Evolutionary conservation across 2,113 vertebrate species (phyloP).

Genomic region (Leucoraja erinaceus): DNA sequence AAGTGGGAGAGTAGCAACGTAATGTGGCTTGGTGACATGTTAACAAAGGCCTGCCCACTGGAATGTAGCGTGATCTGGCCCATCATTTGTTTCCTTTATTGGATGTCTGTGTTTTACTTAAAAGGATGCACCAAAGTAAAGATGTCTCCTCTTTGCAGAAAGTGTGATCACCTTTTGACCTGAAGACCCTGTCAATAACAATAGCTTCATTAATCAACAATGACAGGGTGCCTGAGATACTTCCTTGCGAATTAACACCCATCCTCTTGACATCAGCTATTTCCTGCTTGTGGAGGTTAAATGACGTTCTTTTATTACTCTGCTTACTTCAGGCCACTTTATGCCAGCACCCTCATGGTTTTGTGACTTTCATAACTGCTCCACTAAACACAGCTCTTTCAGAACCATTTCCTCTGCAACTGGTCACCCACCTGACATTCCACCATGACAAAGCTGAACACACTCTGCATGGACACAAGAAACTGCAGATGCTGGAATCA

Average conservation of each 20-base stretch:
- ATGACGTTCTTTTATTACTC: conserved; percentile 37
- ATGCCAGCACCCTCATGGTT: not conserved
- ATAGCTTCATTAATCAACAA: conserved; percentile 35
- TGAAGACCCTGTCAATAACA: conserved; percentile 4
- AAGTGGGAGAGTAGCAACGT: not conserved
- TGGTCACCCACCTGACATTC: not conserved
- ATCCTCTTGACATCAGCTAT: conserved; percentile 36
- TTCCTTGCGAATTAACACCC: conserved; percentile 39
- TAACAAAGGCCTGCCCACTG: not conserved
- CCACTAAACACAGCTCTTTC: conserved; percentile 15
- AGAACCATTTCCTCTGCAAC: not conserved
- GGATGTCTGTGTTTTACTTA: not conserved
- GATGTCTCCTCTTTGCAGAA: not conserved
- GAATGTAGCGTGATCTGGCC: not conserved
- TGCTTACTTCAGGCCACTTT: conserved; percentile 40
- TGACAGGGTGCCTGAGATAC: not conserved
- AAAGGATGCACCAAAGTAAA: not conserved
- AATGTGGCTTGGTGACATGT: not conserved
- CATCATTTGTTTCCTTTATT: conserved; percentile 10
- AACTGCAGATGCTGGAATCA: too few relatives aligned
- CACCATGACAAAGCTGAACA: not conserved
- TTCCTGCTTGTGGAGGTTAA: conserved; percentile 27
- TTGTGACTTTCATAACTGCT: not conserved
- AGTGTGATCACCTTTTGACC: conserved; percentile 23
- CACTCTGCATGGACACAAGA: not conserved